Evolutionary conservation across 1,140 invertebrate genomes (phyloP).

Genomic region (Apis dorsata): DNA sequence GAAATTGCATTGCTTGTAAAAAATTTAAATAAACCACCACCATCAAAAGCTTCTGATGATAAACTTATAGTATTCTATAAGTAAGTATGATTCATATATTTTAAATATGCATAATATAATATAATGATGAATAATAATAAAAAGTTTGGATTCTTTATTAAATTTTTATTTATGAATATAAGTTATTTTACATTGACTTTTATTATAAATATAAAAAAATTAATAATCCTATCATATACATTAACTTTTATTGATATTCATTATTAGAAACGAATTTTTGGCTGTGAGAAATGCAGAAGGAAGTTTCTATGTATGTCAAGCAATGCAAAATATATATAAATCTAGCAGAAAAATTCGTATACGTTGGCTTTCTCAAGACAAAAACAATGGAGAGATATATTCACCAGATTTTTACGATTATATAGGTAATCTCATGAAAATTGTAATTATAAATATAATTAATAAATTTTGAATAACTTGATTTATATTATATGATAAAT

Average conservation of each 20-base stretch:
- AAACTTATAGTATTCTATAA: conserved; percentile 92
- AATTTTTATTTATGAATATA: conserved; percentile 40
- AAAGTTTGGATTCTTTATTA: conserved; percentile 7
- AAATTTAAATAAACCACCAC: conserved; percentile 83
- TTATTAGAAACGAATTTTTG: conserved; percentile 90
- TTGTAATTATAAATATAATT: background rate
- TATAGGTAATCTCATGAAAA: conserved; percentile 83
- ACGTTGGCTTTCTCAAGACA: conserved; percentile 92
- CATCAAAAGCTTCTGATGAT: conserved; percentile 85
- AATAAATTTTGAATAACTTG: background rate
- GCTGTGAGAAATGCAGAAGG: conserved; percentile 93
- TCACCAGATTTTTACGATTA: conserved; percentile 94
- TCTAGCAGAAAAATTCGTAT: conserved; percentile 90
- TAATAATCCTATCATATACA: background rate
- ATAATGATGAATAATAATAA: conserved; percentile 29
- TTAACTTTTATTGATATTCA: conserved; percentile 57
- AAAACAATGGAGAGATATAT: conserved; percentile 86
- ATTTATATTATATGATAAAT: conserved; percentile 5
- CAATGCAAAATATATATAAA: conserved; percentile 94
- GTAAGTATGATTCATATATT: conserved; percentile 79
- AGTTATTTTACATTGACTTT: conserved; percentile 19
- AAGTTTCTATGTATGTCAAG: conserved; percentile 94
- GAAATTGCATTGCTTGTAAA: conserved; percentile 88
- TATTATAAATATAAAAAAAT: conserved; percentile 10
- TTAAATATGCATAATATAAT: conserved; percentile 16